A percentile compares a stretch with the other conserved stretches of the same genome.
Evolutionary conservation across 2,113 vertebrate genomes (phyloP).

Genomic region (Heterochromis multidens): DNA sequence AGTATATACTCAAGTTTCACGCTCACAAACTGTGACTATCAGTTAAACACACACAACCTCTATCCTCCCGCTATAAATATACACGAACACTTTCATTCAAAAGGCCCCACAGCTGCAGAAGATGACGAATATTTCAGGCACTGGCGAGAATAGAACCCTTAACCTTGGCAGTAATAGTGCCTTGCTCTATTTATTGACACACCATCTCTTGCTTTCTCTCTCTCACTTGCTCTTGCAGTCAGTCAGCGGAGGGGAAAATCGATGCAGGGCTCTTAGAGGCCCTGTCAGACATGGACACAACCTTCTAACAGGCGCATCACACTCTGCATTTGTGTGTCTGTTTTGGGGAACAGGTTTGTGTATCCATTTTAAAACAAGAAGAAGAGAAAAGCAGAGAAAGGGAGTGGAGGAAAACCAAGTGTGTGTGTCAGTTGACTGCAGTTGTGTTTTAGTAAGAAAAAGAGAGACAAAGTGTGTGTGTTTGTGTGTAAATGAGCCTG

Average conservation of each 20-base stretch:
- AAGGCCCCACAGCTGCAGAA: neutral
- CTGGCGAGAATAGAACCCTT: neutral
- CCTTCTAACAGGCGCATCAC: conserved; percentile 59
- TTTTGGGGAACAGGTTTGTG: neutral
- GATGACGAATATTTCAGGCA: neutral
- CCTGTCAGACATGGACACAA: conserved; percentile 62
- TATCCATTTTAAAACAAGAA: neutral
- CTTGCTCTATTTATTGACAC: conserved; percentile 20
- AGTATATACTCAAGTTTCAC: conserved; percentile 15
- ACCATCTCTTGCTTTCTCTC: neutral
- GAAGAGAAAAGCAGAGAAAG: neutral
- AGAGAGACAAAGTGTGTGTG: conserved; percentile 11
- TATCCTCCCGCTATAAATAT: neutral
- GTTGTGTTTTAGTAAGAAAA: neutral
- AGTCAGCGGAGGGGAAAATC: conserved; percentile 38
- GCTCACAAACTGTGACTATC: conserved; percentile 21
- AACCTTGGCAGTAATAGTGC: neutral
- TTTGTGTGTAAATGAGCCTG: conserved; percentile 48
- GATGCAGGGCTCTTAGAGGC: conserved; percentile 54
- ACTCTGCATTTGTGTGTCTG: conserved; percentile 27
- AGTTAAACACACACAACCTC: neutral
- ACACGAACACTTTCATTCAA: neutral
- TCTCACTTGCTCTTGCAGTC: neutral
- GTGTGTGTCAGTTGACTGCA: conserved; percentile 7
- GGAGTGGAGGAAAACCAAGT: neutral